These are phyloP conservation scores for Luffia ferchaultella DNA, from an alignment of 2,888 invertebrate genomes.

Conservation along the genomic window DNA sequence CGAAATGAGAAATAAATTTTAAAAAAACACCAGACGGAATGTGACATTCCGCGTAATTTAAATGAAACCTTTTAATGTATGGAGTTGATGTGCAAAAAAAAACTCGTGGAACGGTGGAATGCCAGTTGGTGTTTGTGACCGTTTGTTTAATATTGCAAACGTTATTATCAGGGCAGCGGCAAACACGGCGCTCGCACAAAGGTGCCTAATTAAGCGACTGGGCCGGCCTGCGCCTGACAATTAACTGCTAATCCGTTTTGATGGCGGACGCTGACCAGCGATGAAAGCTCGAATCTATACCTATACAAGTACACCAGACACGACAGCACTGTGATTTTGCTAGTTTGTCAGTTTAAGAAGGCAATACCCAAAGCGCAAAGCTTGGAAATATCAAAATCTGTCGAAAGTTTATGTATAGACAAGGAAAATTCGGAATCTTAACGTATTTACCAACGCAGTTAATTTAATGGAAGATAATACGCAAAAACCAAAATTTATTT, in stretches of 20 bases:
- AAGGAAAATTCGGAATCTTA: too few relatives aligned
- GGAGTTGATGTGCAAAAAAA: neutral
- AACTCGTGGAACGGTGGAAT: slow-evolving; percentile 37
- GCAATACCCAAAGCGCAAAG: too few relatives aligned
- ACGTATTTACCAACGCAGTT: too few relatives aligned
- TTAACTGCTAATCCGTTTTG: slow-evolving; percentile 29
- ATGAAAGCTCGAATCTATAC: neutral
- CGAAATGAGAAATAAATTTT: neutral
- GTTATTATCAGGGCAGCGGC: slow-evolving; percentile 29
- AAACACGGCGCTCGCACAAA: slow-evolving; percentile 23
- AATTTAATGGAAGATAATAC: too few relatives aligned
- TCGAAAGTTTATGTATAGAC: too few relatives aligned
- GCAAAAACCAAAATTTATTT: too few relatives aligned
- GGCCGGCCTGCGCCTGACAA: slow-evolving; percentile 24
- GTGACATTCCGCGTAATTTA: neutral
- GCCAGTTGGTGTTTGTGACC: slow-evolving; percentile 27
- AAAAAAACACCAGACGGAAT: neutral
- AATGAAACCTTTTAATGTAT: neutral
- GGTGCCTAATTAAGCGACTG: slow-evolving; percentile 37
- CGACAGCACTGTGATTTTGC: slow-evolving; percentile 6
- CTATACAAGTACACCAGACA: too few relatives aligned
- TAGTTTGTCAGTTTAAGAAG: too few relatives aligned
- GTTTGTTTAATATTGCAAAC: slow-evolving; percentile 52
- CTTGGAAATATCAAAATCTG: too few relatives aligned
- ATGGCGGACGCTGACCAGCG: slow-evolving; percentile 12